Evolutionary conservation across 2,888 invertebrate species (phyloP), one percentile per base, ranked within the genome.

Genomic region (Drosophila nigricruria): DNA sequence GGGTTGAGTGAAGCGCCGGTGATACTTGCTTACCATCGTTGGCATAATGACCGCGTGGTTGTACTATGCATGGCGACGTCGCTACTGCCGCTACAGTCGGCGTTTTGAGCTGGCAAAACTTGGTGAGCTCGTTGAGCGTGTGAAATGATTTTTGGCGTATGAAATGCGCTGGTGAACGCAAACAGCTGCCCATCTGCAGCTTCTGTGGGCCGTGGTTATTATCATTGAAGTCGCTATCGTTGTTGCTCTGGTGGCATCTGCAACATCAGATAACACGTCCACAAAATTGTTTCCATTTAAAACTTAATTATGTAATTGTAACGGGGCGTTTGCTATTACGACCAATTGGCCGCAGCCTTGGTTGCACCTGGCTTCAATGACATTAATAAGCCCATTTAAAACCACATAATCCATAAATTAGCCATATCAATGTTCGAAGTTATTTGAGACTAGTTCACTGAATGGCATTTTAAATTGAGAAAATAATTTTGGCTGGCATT

Each of bases 61-160:
- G 61, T 66, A 53, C 23, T 36, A 52, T 49, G 70, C 27, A 30
- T 25, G 50, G 23, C n/a, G 67, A 30, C 9, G 47, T 45, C 40
- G 34, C 36, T 12, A 45, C 18, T n/a, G 67, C 8, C n/a, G 70
- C 32, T n/a, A 69, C 25, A 14, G 71, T 34, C 8, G 82, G 20
- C 32, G 65, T 47, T 59, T 80, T 89, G 56, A 87, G 71, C 64
- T 91, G 91, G 72, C 91, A 91, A 76, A 91, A 87, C 70, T 86
- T 90, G 77, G 82, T 82, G 70, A 92, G 85, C 81, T 92, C 92
- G 71, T 91, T 90, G 65, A 92, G 84, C 62, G 92, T 92, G 81
- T 92, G 90, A 90, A 93, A 92, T 62, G 92, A 92, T 86, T 93
- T 92, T 81, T 93, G 92, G 62, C 92, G 92, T 73, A 92, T 88